These are phyloP conservation scores for Oikopleura vanhoeffeni DNA, from an alignment of 23 tunicate species.

Conservation along the genomic window DNA sequence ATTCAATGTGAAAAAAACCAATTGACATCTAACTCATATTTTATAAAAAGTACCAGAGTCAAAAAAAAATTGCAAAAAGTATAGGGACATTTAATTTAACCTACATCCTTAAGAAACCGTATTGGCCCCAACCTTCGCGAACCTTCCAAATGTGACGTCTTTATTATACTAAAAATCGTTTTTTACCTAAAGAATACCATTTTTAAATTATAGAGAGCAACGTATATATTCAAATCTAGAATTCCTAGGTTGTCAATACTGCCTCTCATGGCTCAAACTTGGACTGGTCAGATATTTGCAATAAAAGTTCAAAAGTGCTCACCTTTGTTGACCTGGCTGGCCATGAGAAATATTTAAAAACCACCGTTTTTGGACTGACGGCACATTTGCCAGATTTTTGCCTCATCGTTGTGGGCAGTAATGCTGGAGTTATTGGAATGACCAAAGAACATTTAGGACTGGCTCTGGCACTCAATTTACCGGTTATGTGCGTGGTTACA, in stretches of 20 bases:
- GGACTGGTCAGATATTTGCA: slow-evolving; percentile 77
- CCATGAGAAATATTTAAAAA: slow-evolving; percentile 80
- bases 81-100: too few relatives aligned
- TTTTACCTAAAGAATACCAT: too few relatives aligned
- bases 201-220: too few relatives aligned
- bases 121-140: too few relatives aligned
- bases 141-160: too few relatives aligned
- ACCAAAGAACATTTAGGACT: slow-evolving; percentile 93
- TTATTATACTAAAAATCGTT: too few relatives aligned
- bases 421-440: slow-evolving; percentile 94
- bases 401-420: slow-evolving; percentile 85
- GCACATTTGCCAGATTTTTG: slow-evolving; percentile 96
- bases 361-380: slow-evolving; percentile 98
- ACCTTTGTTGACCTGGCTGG: slow-evolving; percentile 98
- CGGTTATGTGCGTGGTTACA: slow-evolving; percentile 95
- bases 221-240: background rate
- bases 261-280: slow-evolving; percentile 18
- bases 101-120: too few relatives aligned
- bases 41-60: too few relatives aligned
- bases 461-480: slow-evolving; percentile 84
- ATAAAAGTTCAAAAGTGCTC: slow-evolving; percentile 63
- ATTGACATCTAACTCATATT: too few relatives aligned
- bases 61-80: too few relatives aligned
- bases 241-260: slow-evolving; percentile 26
- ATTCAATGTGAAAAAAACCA: too few relatives aligned